Evolutionary conservation across 2,888 invertebrate genomes (phyloP), one percentile per base, ranked within the genome.

Genomic region (Cremastobaeus sp.): DNA sequence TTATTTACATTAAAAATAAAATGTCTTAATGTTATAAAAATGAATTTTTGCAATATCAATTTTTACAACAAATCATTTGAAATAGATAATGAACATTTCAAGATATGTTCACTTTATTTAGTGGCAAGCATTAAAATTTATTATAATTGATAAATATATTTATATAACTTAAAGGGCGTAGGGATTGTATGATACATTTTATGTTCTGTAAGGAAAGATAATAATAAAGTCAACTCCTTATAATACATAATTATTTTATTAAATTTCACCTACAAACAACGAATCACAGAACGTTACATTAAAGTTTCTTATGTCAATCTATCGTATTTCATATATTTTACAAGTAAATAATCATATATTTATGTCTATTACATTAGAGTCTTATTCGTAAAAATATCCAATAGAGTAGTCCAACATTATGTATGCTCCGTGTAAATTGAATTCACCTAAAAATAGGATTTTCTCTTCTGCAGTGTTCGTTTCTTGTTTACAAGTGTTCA

Each of bases 211-310:
- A n/a, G n/a, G 12, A 39, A 21, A 54, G 43, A 43, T 17, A 9
- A 18, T 15, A 45, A 9, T 41, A 48, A 45, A 28, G 14, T 17
- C 21, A 12, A 43, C 8, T 15, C 9, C 14, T 15, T 85, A 85
- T 85, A 81, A 83, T 86, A 85, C 86, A 86, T 84, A 84, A 84
- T 86, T 86, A 84, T 84, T 87, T 87, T 86, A 87, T 86, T 87
- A 85, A 87, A 87, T 87, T 87, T 87, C 87, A 87, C 87, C 87
- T 87, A 87, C 87, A 87, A 87, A 87, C 87, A 87, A 87, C 87
- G 87, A 87, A 87, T 87, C 87, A 87, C 87, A 87, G 87, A 87
- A 87, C 86, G 86, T 87, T 87, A 87, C 86, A 87, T 87, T 86
- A 86, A 84, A 87, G 85, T 87, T 86, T 83, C 84, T 86, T 86